These are phyloP conservation scores for Papilio demoleus DNA, from an alignment of 2,888 invertebrate genomes.

Conservation along the genomic window DNA sequence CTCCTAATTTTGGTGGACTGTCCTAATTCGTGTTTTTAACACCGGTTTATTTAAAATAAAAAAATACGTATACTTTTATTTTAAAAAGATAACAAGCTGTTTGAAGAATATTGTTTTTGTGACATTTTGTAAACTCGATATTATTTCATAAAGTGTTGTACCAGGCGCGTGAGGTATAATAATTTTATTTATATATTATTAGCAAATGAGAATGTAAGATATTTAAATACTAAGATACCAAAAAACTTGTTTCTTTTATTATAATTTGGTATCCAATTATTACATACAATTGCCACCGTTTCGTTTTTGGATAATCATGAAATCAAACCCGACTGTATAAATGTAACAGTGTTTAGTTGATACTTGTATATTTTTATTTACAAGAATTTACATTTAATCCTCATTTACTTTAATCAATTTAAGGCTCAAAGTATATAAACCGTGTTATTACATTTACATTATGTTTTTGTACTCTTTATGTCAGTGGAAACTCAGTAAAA, in stretches of 20 bases:
- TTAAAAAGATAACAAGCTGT: neutral
- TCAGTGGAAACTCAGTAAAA: neutral
- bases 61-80: neutral
- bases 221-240: neutral
- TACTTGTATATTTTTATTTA: neutral
- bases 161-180: neutral
- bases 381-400: conserved; percentile 2
- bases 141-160: neutral
- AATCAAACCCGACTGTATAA: neutral
- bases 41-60: conserved; percentile 25
- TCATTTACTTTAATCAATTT: neutral
- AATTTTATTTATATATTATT: neutral
- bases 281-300: neutral
- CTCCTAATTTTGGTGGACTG: conserved; percentile 45
- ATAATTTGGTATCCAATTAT: conserved; percentile 11
- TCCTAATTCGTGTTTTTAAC: conserved; percentile 44
- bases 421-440: neutral
- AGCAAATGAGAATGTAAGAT: neutral
- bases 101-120: neutral
- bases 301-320: neutral
- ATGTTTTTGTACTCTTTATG: neutral
- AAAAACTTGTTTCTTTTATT: conserved; percentile 5
- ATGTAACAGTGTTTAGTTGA: neutral
- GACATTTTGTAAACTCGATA: neutral
- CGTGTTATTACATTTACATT: conserved; percentile 19